Percentiles rank a stretch among this genome's conserved stretches.
Conservation (phyloP, 2,888 invertebrate genomes). For the Suillia variegata region DNA sequence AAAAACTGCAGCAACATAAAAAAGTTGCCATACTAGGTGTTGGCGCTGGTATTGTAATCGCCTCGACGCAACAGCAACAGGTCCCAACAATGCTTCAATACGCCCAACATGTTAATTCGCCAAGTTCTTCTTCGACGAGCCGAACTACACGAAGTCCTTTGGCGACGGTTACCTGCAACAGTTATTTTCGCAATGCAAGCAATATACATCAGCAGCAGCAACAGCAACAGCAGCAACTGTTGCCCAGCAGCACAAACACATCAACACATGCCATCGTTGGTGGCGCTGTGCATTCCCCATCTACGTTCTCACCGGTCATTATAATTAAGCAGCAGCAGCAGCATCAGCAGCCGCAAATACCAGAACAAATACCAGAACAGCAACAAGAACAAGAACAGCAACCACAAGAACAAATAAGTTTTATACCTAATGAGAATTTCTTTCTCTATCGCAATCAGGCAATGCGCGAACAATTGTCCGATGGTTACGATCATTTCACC, state of each 20-base stretch:
- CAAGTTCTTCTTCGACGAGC: conserved; percentile 43
- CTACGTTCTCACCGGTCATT: conserved; percentile 28
- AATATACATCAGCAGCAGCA: conserved; percentile 36
- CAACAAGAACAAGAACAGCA: conserved; percentile 27
- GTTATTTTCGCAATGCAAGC: conserved; percentile 48
- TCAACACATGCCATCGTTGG: conserved; percentile 18
- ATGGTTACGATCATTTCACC: conserved; percentile 68
- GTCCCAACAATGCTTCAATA: too few relatives aligned
- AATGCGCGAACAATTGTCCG: conserved; percentile 38
- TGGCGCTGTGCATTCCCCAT: conserved; percentile 14
- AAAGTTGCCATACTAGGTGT: conserved; percentile 43
- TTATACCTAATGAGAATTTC: conserved; percentile 54
- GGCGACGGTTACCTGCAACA: conserved; percentile 55
- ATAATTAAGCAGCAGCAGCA: too few relatives aligned
- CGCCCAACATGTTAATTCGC: conserved; percentile 34
- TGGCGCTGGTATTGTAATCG: conserved; percentile 33
- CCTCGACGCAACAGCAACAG: too few relatives aligned
- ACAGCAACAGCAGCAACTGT: conserved; percentile 21
- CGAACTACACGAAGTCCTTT: conserved; percentile 55
- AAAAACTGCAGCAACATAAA: conserved; percentile 41
- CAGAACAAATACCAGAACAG: too few relatives aligned
- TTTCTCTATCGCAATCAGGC: conserved; percentile 53
- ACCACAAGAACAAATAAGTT: conserved; percentile 16
- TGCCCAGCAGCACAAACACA: background rate
- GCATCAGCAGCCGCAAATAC: too few relatives aligned